Base-by-base conservation (phyloP, 2,113 vertebrate species). In the Scatophagus argus region DNA sequence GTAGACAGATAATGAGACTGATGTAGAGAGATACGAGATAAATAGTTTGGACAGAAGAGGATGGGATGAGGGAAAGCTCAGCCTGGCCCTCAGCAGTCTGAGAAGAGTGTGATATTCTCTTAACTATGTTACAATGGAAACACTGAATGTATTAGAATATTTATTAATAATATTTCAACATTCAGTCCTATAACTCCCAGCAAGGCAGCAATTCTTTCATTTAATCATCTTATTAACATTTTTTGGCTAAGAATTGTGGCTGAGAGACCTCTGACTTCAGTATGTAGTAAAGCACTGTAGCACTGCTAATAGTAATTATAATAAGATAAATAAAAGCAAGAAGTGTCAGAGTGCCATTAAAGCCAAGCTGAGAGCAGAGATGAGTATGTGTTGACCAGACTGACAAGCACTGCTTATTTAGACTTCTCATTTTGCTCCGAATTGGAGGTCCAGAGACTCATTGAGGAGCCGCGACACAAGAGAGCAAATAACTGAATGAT, bases 1-100 rank as follows among this genome's bases (percentile, higher is more conserved):
- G 73, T 58, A 11, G 62, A 77, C 79, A 74, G 89, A 87, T 84
- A 85, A 86, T 58, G 32, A 81, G 58, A 38, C 51, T 60, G 73
- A 89, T 49, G 83, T 3, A 9, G 55, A 62, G 51, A 52, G 80
- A 77, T 38, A 29, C 62, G 65, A 82, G 70, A 88, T 81, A 49
- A 82, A 85, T 23, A 70, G 60, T 67, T 75, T 64, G 69, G 75
- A 52, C 23, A 43, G 55, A 69, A 52, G 23, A 62, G 14, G 43
- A 63, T n/a, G 52, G 56, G 58, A 65, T 51, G 55, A 60, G 32
- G 52, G 19, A 54, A 46, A 49, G 59, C 62, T 47, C 52, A 56
- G 47, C 8, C 44, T 61, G 29, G 46, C 77, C 70, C 70, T 38
- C 38, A 66, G 62, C 51, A 56, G 38, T 60, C 16, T 41, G 56